Percentiles rank a stretch among this genome's conserved stretches.
Conservation (phyloP, 2,113 vertebrate genomes). For the Neodontobutis hainanensis region DNA sequence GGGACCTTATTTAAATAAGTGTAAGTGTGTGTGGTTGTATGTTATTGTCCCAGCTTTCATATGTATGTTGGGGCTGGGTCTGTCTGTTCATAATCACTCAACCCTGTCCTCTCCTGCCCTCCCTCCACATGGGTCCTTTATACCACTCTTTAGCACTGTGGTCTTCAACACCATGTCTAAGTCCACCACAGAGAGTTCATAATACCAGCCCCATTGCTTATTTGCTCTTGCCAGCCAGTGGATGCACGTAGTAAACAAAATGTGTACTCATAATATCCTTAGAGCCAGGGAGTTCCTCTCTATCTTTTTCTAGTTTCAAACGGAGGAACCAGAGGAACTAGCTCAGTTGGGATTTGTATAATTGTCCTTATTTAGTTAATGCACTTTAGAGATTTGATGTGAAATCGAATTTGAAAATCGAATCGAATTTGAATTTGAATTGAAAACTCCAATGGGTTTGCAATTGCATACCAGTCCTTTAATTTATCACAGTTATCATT, state of each 20-base stretch:
- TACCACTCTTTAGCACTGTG: constrained; percentile 48
- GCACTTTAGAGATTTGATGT: constrained; percentile 58
- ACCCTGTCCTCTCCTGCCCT: constrained; percentile 64
- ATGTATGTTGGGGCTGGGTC: constrained; percentile 24
- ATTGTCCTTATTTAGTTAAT: constrained; percentile 51
- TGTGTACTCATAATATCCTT: background rate
- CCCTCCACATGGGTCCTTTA: constrained; percentile 40
- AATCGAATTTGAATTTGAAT: no score
- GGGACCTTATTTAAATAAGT: constrained; percentile 49
- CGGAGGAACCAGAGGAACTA: constrained; percentile 14
- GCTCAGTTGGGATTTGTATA: constrained; percentile 50
- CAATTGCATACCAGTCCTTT: no score
- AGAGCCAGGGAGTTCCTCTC: background rate
- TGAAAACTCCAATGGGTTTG: no score
- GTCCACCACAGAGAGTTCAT: constrained; percentile 61
- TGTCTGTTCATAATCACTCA: constrained; percentile 71
- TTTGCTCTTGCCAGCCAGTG: constrained; percentile 12
- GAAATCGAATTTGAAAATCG: no score
- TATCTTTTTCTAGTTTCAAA: no score
- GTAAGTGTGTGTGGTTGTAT: constrained; percentile 45
- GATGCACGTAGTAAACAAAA: constrained; percentile 26
- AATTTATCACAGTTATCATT: constrained; percentile 27
- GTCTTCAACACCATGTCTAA: constrained; percentile 49
- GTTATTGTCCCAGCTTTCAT: constrained; percentile 28
- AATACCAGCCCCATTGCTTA: constrained; percentile 51